A percentile compares a stretch with the other conserved stretches of the same genome.
Evolutionary conservation across 1,140 invertebrate species (phyloP).

Genomic region (Pseudomyrmex cubaensis): DNA sequence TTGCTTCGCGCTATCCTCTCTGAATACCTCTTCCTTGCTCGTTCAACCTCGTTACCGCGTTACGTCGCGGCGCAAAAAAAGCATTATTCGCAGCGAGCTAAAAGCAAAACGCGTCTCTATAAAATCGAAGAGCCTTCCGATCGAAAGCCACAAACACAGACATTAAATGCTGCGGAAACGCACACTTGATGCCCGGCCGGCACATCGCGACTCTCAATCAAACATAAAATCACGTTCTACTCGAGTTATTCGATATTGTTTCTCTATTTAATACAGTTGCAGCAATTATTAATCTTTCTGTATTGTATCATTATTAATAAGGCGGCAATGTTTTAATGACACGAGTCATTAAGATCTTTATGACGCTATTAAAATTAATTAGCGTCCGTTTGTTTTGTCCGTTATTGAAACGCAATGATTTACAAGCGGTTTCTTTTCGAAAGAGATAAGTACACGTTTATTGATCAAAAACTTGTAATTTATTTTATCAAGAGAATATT

Average conservation of each 20-base stretch:
- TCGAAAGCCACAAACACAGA: background rate
- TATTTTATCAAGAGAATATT: background rate
- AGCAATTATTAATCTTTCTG: slow-evolving; percentile 20
- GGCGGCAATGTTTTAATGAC: slow-evolving; percentile 29
- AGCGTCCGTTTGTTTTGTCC: slow-evolving; percentile 27
- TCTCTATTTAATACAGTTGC: background rate
- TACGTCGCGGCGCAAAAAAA: slow-evolving; percentile 38
- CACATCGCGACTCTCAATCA: background rate
- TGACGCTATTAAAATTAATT: slow-evolving; percentile 50
- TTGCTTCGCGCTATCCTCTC: slow-evolving; percentile 67
- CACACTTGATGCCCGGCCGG: background rate
- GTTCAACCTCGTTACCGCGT: slow-evolving; percentile 64
- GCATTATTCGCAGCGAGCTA: slow-evolving; percentile 1
- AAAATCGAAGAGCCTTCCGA: slow-evolving; percentile 18
- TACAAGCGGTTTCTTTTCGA: background rate
- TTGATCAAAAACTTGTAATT: background rate
- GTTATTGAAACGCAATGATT: slow-evolving; percentile 16
- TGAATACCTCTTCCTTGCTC: slow-evolving; percentile 59
- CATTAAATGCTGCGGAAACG: slow-evolving; percentile 7
- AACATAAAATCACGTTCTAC: slow-evolving; percentile 5
- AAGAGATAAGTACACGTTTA: background rate
- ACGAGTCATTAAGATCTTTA: slow-evolving; percentile 30
- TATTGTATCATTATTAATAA: slow-evolving; percentile 40
- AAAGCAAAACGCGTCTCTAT: slow-evolving; percentile 16
- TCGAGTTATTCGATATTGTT: slow-evolving; percentile 17